Base-by-base conservation (phyloP, 2,888 invertebrate genomes). In the Caenorhabditis sinica region DNA sequence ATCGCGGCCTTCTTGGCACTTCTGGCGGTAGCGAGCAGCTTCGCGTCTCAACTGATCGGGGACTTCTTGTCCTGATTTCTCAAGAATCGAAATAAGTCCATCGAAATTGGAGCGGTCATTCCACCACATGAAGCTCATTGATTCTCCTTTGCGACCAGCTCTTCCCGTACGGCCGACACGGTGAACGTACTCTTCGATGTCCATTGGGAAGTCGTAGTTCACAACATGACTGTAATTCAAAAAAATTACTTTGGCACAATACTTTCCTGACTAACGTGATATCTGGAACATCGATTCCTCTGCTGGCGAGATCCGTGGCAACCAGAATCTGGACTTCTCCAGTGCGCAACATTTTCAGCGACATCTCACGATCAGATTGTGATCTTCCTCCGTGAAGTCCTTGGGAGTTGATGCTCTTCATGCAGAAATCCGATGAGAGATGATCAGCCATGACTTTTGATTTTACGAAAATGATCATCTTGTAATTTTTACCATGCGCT, bases 171-270 rank as follows among this genome's bases (percentile, higher is more conserved):
- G 95, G 0, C 97, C 97, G n/a, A 98, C 96, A 83, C 97, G 95
- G 93, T 98, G 97, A 0, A 97, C 97, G 93, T 97, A 98, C 92
- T 98, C 97, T 93, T 97, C 97, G 90, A 97, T 96, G 91, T 97
- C 96, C 20, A 95, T 95, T 0, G 97, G 97, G 92, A 97, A 97
- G 93, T 98, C 97, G 90, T 95, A 96, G 93, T 98, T 98, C 33
- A 97, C 94, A 1, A 98, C 97, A 93, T 97, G 96, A 13, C 95
- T 95, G 92, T 20, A 87, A 85, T 53, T n/a, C n/a, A 28, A 40
- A 1, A 65, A 2, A 5, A 33, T 40, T 23, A n/a, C 4, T 2
- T 40, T 9, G 30, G 9, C n/a, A 20, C 20, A 25, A n/a, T 36
- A 53, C 6, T 0, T 23, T 28, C 5, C 53, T 58, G 11, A 56